Evolutionary conservation across 2,888 invertebrate species (phyloP).

Genomic region (Oscheius myriophilus): DNA sequence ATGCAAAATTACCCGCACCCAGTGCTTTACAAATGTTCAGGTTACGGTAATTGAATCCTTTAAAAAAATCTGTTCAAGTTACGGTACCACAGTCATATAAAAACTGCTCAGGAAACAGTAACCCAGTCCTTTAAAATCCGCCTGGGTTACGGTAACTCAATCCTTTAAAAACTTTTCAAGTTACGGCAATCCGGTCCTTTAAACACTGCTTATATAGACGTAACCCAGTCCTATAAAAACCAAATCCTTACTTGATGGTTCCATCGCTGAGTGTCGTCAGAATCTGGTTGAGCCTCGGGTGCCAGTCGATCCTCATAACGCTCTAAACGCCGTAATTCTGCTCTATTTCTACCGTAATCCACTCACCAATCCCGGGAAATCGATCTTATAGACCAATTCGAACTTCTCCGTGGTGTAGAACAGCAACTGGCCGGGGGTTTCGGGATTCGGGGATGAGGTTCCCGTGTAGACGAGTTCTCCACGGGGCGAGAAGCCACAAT

Average conservation of each 20-base stretch:
- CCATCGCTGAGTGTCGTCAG: constrained; percentile 85
- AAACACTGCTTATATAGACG: constrained; percentile 3
- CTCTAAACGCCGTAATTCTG: constrained; percentile 68
- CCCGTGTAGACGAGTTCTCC: constrained; percentile 89
- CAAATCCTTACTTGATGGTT: constrained; percentile 30
- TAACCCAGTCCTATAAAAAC: neutral
- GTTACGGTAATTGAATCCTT: too few species aligned
- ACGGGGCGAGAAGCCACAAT: constrained; percentile 86
- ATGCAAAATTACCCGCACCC: too few species aligned
- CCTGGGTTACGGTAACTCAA: too few species aligned
- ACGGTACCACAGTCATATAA: too few species aligned
- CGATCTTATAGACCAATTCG: constrained; percentile 80
- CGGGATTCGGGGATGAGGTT: constrained; percentile 78
- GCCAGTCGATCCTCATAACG: constrained; percentile 90
- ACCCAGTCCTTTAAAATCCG: too few species aligned
- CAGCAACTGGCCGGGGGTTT: constrained; percentile 78
- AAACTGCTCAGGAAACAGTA: too few species aligned
- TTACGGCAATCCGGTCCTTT: neutral
- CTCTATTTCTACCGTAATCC: constrained; percentile 10
- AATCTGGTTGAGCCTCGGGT: constrained; percentile 95
- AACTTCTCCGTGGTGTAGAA: constrained; percentile 85
- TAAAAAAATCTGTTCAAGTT: too few species aligned
- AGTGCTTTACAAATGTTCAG: too few species aligned
- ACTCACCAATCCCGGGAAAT: constrained; percentile 79
- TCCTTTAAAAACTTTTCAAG: neutral